Conservation (phyloP, 2,888 invertebrate genomes). For the Zhengitettix transpicula region DNA sequence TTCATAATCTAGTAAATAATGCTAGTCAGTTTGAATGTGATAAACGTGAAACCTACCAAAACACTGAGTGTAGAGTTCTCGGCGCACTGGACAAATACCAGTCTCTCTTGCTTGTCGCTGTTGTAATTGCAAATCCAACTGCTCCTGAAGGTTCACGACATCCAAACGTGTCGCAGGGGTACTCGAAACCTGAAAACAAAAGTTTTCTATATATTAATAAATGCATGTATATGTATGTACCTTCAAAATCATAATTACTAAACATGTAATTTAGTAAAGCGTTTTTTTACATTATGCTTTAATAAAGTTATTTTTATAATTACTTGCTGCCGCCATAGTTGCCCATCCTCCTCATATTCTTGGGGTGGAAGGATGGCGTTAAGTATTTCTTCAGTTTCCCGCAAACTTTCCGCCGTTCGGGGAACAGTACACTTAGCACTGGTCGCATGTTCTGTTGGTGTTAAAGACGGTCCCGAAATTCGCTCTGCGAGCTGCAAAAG, state of each 20-base stretch:
- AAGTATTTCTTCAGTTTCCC: conserved; percentile 79
- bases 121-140: conserved; percentile 76
- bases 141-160: conserved; percentile 91
- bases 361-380: conserved; percentile 86
- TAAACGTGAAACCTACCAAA: conserved; percentile 43
- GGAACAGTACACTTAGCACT: neutral
- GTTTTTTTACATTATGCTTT: too few species aligned
- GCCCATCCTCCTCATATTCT: conserved; percentile 89
- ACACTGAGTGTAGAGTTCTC: conserved; percentile 90
- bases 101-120: conserved; percentile 90
- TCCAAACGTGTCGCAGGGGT: conserved; percentile 91
- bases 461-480: too few species aligned
- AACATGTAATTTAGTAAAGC: too few species aligned
- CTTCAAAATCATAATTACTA: too few species aligned
- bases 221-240: too few species aligned
- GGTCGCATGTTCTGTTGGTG: neutral
- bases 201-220: too few species aligned
- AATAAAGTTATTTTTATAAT: neutral
- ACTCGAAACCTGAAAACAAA: conserved; percentile 57
- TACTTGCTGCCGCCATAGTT: conserved; percentile 76
- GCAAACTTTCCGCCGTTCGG: conserved; percentile 2
- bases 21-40: too few species aligned
- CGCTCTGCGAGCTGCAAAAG: too few species aligned
- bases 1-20: too few species aligned
- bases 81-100: conserved; percentile 85